Evolutionary conservation across 2,888 invertebrate species (phyloP), one percentile per base, ranked within the genome.

Genomic region (Scaptomyza flava): DNA sequence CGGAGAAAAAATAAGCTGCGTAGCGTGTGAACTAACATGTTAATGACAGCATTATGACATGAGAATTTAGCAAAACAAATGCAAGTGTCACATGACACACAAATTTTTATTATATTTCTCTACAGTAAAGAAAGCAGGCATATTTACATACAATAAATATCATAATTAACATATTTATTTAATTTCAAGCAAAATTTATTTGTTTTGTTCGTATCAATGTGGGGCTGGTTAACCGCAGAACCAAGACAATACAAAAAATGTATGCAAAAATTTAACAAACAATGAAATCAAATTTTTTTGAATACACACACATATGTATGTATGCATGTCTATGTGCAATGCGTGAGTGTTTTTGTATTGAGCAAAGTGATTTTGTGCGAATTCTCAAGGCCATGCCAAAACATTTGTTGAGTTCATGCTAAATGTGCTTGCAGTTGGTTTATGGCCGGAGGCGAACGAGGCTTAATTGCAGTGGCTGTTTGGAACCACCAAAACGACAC

Each of bases 401-500:
- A n/a, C 81, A 74, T 74, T 77, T 79, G 68, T 63, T 57, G 62
- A 51, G 70, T 70, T 70, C 61, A 70, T 58, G 76, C 72, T 66
- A 70, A 76, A 60, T 68, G 77, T 68, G 62, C 73, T 43, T 75
- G 75, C 75, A 73, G 61, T 75, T 74, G 41, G 60, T 71, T 74
- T 74, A 68, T 71, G 63, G 60, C 70, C 68, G 33, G 51, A 59
- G 70, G 67, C 58, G 23, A 69, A 48, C 60, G 65, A 17, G 41
- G 66, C 68, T 79, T 77, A 81, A 80, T 81, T 81, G 81, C 80
- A 79, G 47, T 73, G 69, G 58, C 72, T 69, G 45, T 61, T 38
- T 38, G 36, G 38, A 50, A 51, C 33, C 48, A 17, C 33, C 12
- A 48, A 58, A 38, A 11, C 47, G 56, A 30, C 62, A 56, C 38